Evolutionary conservation across 2,888 invertebrate species (phyloP), one percentile per base, ranked within the genome.

Genomic region (Lutraria lutraria): DNA sequence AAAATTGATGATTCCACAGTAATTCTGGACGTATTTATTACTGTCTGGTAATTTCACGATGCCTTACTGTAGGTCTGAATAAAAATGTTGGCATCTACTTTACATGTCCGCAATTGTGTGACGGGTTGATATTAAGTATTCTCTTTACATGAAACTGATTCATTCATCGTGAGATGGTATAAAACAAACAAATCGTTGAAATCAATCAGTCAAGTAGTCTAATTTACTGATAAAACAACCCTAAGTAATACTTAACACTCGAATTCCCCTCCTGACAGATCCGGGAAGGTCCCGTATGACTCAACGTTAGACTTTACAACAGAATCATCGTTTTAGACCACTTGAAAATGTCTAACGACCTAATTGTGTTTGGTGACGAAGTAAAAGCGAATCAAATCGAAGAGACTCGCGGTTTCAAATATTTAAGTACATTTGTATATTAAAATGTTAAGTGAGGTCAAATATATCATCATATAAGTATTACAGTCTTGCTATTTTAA

Each of bases 141-240:
- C 43, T 43, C 43, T 43, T 43, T 68, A 68, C 63, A 76, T 19
- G 16, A 76, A 31, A 76, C 31, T 19, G 16, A 19, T 76, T 31
- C 76, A 76, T 76, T 76, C 34, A 76, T 76, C 16, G 25, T 25
- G 76, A 25, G 34, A 19, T 31, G 31, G 16, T 34, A 0, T 16
- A 34, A 29, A 76, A 31, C 34, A 76, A 76, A 76, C 76, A 76
- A 34, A 76, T 76, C 31, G 76, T 76, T 76, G 76, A 76, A 76
- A 76, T 34, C 76, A 76, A 29, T 76, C 34, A 34, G 76, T 19
- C 34, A 76, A 76, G 34, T 76, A 76, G 31, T 16, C 12, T 25
- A 19, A 19, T 31, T 34, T 31, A 19, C 8, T 0, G 15, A 16
- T 34, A 76, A 76, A 76, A 76, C 76, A 34, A 31, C 31, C 16